A percentile compares a stretch with the other conserved stretches of the same genome.
Conservation (phyloP, 2,113 vertebrate species). For the Myiozetetes cayanensis region DNA sequence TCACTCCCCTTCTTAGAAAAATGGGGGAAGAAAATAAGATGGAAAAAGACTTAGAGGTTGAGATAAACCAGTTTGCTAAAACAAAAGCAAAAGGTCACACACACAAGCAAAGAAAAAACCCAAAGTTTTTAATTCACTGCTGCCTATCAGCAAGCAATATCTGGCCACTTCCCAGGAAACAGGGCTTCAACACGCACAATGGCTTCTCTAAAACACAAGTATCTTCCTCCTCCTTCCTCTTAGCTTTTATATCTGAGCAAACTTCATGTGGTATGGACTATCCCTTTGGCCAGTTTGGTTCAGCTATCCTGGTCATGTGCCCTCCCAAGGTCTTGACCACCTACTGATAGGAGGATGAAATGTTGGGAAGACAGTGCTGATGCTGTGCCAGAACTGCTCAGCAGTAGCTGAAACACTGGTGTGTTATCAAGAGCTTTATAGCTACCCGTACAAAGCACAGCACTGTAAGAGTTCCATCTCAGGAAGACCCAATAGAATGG, state of each 20-base stretch:
- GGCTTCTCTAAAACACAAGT: background rate
- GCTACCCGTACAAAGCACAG: background rate
- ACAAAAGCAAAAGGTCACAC: background rate
- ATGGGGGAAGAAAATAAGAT: background rate
- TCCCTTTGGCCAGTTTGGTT: background rate
- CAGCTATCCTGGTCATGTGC: background rate
- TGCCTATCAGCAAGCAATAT: background rate
- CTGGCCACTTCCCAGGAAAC: fast-evolving
- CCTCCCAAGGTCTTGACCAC: fast-evolving
- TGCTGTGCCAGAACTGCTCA: background rate
- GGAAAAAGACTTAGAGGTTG: background rate
- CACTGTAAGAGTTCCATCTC: background rate
- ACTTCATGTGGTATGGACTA: background rate
- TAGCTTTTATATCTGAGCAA: background rate
- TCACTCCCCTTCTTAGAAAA: background rate
- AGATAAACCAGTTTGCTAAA: background rate
- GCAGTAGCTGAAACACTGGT: background rate
- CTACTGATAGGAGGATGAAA: background rate
- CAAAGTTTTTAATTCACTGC: background rate
- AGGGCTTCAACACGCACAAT: no score
- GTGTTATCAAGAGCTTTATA: background rate
- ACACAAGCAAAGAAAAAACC: background rate
- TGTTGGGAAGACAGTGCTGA: no score
- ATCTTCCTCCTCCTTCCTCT: background rate
- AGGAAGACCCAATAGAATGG: no score